Evolutionary conservation across 2,888 invertebrate genomes (phyloP), one percentile per base, ranked within the genome.

Genomic region (Melieria picta): DNA sequence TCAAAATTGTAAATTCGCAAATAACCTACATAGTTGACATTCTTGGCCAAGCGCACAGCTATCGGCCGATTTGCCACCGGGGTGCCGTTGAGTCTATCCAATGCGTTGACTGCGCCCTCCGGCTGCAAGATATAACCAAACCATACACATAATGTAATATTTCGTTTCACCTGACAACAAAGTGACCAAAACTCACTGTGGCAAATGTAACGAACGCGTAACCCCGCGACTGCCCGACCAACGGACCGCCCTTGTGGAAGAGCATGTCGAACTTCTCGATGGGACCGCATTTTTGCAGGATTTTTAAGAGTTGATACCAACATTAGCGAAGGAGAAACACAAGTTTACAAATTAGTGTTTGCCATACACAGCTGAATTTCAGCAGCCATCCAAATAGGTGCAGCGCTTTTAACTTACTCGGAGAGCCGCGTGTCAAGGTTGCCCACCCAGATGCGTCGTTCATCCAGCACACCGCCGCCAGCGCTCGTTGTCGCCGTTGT

Each of bases 221-320:
- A 30, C 98, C 97, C 74, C 96, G 89, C 0, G 97, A 95, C 85
- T 94, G 94, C 66, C 97, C 97, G 78, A 92, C 91, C 78, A 93
- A 91, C 55, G 96, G 95, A 78, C 97, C 97, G 77, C 93, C 92
- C 78, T 96, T 95, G 88, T 97, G 96, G 86, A 96, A 97, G 79
- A 98, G 91, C 88, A 97, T 93, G 89, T 98, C 97, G 89, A 97
- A 97, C 91, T 97, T 96, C 89, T 95, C 94, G 84, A 97, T 94
- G 85, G 91, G 90, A 86, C 97, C 97, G 91, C 94, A 93, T 91
- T 94, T 93, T 91, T 97, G 96, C 89, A 96, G 91, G 89, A 97
- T 91, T 94, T 97, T 97, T 89, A 98, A 90, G 90, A 98, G 92
- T 91, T 96, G 93, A 92, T 92, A 96, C 95, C 95, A 90, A 92